Percentiles rank a stretch among this genome's conserved stretches.
phyloP scores from a whole-genome alignment of 2,113 vertebrate species.

The Cathartes aura region DNA sequence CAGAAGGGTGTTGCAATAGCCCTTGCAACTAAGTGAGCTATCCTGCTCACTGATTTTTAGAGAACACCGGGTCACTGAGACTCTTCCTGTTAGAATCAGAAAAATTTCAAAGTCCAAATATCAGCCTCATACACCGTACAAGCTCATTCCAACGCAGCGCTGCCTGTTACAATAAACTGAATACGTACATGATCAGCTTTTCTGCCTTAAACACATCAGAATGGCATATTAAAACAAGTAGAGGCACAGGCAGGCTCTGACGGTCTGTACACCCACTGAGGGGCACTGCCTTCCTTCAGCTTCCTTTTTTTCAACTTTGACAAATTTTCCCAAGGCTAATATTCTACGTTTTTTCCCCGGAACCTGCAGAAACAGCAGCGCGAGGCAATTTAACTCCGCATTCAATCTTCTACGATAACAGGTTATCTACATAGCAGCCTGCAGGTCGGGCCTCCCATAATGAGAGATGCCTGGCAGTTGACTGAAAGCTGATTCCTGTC shows the following conservation, averaged over 20 bases:
- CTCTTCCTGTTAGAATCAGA: rapidly evolving
- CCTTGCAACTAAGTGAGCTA: too few species aligned
- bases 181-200: rapidly evolving
- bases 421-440: conserved; percentile 56
- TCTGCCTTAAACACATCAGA: rapidly evolving
- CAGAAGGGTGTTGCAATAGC: background rate
- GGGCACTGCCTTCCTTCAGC: background rate
- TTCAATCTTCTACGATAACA: conserved; percentile 57
- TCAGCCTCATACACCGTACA: rapidly evolving
- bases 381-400: background rate
- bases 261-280: rapidly evolving
- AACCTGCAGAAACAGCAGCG: conserved; percentile 14
- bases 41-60: background rate
- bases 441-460: conserved; percentile 62
- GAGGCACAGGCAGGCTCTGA: background rate
- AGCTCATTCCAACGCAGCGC: background rate
- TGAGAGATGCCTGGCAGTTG: conserved; percentile 71
- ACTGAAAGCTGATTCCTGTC: conserved; percentile 86
- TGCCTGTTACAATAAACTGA: rapidly evolving
- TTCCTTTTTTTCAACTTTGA: background rate
- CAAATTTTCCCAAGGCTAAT: background rate
- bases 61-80: background rate
- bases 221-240: rapidly evolving
- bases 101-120: background rate
- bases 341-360: background rate